These are phyloP conservation scores for Vanessa tameamea DNA, from an alignment of 1,140 invertebrate genomes.

Conservation along the genomic window DNA sequence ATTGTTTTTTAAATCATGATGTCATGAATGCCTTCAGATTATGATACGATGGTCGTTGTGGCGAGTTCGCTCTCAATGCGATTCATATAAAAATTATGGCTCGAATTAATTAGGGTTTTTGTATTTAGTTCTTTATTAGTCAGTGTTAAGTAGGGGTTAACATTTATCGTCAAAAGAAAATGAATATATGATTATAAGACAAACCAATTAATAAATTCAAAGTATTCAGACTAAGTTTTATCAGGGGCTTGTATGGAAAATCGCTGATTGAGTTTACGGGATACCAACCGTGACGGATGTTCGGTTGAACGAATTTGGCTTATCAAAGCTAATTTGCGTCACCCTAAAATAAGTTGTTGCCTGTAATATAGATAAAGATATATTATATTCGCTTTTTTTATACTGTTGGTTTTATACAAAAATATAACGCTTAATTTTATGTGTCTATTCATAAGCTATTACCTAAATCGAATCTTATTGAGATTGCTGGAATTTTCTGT, in stretches of 20 bases:
- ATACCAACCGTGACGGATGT: conserved; percentile 38
- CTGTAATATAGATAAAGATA: no score
- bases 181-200: conserved; percentile 62
- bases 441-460: conserved; percentile 18
- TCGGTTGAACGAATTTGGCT: conserved; percentile 40
- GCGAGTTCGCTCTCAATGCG: neutral
- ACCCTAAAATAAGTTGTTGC: conserved; percentile 51
- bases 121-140: conserved; percentile 46
- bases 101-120: conserved; percentile 13
- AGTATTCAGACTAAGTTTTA: conserved; percentile 38
- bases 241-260: neutral
- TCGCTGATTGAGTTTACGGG: conserved; percentile 28
- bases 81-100: conserved; percentile 7
- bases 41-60: neutral
- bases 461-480: conserved; percentile 45
- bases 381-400: no score
- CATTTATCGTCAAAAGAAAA: conserved; percentile 51
- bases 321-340: conserved; percentile 68
- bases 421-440: neutral
- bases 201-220: conserved; percentile 51
- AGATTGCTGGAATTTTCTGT: conserved; percentile 54
- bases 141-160: conserved; percentile 54
- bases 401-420: no score
- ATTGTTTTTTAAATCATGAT: neutral
- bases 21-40: neutral